phyloP scores from a whole-genome alignment of 2,888 invertebrate genomes.

The Eupithecia abbreviata region DNA sequence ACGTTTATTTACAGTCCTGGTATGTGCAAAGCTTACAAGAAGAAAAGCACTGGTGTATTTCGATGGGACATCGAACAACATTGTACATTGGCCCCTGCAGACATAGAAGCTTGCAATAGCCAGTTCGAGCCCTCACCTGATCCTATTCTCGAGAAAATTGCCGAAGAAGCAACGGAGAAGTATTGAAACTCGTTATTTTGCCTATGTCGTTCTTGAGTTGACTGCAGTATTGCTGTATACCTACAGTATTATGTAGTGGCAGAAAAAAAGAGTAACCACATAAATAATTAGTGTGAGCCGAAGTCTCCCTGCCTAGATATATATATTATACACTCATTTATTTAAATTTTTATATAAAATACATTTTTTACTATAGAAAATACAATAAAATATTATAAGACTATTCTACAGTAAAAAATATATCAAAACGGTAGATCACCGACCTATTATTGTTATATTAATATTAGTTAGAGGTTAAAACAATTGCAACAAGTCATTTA shows the following conservation, averaged over 20 bases:
- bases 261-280: background rate
- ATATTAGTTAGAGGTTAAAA: background rate
- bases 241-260: background rate
- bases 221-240: background rate
- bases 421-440: too few species aligned
- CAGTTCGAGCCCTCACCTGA: conserved; percentile 86
- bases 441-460: too few species aligned
- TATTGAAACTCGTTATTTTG: conserved; percentile 46
- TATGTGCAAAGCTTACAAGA: conserved; percentile 81
- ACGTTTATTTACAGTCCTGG: conserved; percentile 66
- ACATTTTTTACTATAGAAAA: too few species aligned
- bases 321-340: too few species aligned
- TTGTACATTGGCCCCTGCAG: conserved; percentile 86
- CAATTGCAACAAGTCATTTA: background rate
- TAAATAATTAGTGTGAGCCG: background rate
- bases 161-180: conserved; percentile 87
- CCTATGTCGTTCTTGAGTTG: background rate
- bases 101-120: conserved; percentile 86
- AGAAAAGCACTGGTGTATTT: conserved; percentile 66
- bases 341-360: too few species aligned
- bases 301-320: background rate
- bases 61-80: conserved; percentile 89
- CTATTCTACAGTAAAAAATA: too few species aligned
- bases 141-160: conserved; percentile 85
- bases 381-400: too few species aligned